A percentile compares a stretch with the other conserved stretches of the same genome.
Evolutionary conservation across 2,888 invertebrate species (phyloP).

Genomic region (Melikaiella ostensackeni): DNA sequence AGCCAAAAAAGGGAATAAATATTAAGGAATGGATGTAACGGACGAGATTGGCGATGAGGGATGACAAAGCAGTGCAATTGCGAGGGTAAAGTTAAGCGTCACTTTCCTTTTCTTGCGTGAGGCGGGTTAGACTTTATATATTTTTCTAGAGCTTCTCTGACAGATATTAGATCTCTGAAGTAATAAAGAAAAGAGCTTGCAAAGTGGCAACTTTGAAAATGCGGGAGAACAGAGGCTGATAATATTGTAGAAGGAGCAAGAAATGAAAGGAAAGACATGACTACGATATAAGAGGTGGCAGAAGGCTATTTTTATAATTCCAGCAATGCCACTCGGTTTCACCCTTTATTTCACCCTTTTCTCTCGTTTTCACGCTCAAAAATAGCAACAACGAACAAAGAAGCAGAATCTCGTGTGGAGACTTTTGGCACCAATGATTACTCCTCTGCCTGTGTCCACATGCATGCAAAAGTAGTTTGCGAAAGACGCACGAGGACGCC

Average conservation of each 20-base stretch:
- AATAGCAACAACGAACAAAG: constrained; percentile 57
- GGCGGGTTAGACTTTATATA: background rate
- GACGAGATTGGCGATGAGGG: background rate
- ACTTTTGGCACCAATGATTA: constrained; percentile 45
- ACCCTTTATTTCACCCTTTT: constrained; percentile 52
- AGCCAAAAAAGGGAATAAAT: background rate
- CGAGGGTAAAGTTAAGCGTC: background rate
- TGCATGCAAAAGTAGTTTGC: constrained; percentile 26
- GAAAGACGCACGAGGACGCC: constrained; percentile 22
- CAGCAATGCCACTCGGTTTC: constrained; percentile 49
- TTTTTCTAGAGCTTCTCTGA: constrained; percentile 1
- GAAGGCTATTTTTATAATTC: constrained; percentile 60
- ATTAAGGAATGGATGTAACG: background rate
- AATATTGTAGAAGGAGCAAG: background rate
- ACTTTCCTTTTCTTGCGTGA: background rate
- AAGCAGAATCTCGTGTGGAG: constrained; percentile 35
- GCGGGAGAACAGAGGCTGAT: constrained; percentile 1
- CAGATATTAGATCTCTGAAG: constrained; percentile 1
- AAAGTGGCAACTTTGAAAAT: background rate
- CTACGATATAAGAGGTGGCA: constrained; percentile 33
- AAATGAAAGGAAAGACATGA: background rate
- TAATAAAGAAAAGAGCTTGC: constrained; percentile 13
- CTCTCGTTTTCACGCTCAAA: constrained; percentile 55
- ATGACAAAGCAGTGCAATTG: background rate
- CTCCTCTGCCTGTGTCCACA: background rate